A percentile compares a stretch with the other conserved stretches of the same genome.
These are phyloP conservation scores for Hyppa rectilinea DNA, from an alignment of 2,888 invertebrate genomes.

Conservation along the genomic window DNA sequence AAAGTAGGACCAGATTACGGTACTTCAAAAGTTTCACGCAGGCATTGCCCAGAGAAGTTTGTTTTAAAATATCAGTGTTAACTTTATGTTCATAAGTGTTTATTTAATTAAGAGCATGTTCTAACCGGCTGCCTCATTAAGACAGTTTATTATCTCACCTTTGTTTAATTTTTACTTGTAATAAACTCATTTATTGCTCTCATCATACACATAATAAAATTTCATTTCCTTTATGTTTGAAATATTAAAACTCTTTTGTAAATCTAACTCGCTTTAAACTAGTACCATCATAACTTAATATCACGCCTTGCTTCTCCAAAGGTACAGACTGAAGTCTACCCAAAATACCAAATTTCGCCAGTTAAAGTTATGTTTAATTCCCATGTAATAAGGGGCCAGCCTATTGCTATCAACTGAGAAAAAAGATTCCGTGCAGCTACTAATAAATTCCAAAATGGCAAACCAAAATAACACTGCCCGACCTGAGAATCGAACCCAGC, in stretches of 20 bases:
- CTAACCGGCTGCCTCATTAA: slow-evolving; percentile 50
- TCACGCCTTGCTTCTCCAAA: neutral
- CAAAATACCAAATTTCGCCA: too few species aligned
- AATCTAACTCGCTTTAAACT: neutral
- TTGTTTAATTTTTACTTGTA: slow-evolving; percentile 34
- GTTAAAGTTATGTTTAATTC: too few species aligned
- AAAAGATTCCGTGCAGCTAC: too few species aligned
- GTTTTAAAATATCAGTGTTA: slow-evolving; percentile 31
- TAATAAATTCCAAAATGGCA: too few species aligned
- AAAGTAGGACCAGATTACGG: too few species aligned
- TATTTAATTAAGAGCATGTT: slow-evolving; percentile 53
- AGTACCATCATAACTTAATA: neutral
- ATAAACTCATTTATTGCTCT: slow-evolving; percentile 40
- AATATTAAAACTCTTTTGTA: neutral
- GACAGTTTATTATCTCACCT: slow-evolving; percentile 53
- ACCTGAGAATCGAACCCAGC: too few species aligned
- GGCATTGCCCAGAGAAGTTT: neutral
- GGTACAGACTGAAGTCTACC: too few species aligned
- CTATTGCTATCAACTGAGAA: too few species aligned
- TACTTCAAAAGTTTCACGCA: neutral
- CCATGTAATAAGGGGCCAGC: too few species aligned
- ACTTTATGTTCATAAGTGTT: slow-evolving; percentile 37
- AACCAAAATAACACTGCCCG: too few species aligned
- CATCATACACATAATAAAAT: slow-evolving; percentile 3
- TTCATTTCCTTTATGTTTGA: neutral